A percentile compares a stretch with the other conserved stretches of the same genome.
Conservation (phyloP, 1,140 invertebrate genomes). For the Hyposmocoma kahamanoa region DNA sequence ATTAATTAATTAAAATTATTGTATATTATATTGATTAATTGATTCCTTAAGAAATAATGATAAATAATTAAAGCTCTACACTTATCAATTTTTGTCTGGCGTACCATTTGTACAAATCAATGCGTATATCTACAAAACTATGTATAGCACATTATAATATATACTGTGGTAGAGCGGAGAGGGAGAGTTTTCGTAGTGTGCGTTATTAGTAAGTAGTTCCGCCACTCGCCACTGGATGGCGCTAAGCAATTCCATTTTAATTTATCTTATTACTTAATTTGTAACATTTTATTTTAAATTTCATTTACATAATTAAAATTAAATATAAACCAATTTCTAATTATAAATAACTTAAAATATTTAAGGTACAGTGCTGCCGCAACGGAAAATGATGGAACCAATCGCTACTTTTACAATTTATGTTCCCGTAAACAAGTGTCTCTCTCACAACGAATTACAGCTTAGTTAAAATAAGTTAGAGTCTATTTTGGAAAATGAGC, state of each 20-base stretch:
- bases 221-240: constrained; percentile 58
- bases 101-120: too few species aligned
- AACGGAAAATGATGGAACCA: constrained; percentile 53
- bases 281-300: not conserved
- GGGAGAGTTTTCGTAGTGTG: constrained; percentile 11
- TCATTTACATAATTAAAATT: not conserved
- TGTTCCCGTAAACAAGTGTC: constrained; percentile 19
- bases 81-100: too few species aligned
- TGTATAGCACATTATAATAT: not conserved
- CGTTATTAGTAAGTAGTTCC: constrained; percentile 22
- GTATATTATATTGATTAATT: too few species aligned
- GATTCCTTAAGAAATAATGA: too few species aligned
- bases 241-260: constrained; percentile 15
- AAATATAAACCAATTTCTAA: not conserved
- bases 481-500: constrained; percentile 24
- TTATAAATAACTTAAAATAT: not conserved
- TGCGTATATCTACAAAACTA: too few species aligned
- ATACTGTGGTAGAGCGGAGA: not conserved
- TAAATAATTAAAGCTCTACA: too few species aligned
- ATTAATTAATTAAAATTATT: too few species aligned
- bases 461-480: constrained; percentile 26
- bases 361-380: constrained; percentile 18
- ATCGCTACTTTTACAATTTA: not conserved
- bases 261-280: not conserved
- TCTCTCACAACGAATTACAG: constrained; percentile 30